Conservation (phyloP, 2,113 vertebrate genomes). For the Pachyramphus minor region DNA sequence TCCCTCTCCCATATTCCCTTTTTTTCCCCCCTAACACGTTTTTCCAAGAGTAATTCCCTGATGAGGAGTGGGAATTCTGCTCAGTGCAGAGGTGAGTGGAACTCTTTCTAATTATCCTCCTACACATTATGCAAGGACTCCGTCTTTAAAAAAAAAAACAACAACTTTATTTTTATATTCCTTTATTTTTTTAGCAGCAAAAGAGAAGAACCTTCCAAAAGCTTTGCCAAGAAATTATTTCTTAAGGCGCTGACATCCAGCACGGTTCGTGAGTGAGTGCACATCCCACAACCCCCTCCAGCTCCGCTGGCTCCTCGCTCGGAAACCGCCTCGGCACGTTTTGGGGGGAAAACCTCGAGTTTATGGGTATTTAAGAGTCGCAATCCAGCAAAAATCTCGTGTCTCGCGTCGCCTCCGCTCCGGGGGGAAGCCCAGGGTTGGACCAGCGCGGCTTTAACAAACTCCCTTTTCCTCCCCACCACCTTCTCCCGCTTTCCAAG, state of each 20-base stretch:
- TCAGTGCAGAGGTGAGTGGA: neutral
- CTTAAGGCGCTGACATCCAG: neutral
- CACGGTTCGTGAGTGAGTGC: neutral
- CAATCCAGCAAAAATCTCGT: neutral
- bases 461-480: neutral
- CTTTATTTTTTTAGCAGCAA: neutral
- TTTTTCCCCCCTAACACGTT: accelerated
- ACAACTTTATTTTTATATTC: no score
- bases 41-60: neutral
- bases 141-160: neutral
- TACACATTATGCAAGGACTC: neutral
- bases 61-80: neutral
- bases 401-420: neutral
- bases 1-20: no score
- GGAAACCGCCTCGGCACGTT: neutral
- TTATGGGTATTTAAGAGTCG: neutral
- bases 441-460: neutral
- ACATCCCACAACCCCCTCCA: neutral
- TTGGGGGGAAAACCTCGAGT: neutral
- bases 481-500: neutral
- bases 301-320: neutral
- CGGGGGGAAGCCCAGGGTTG: neutral
- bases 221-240: neutral
- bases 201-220: neutral
- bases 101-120: neutral